A percentile compares a stretch with the other conserved stretches of the same genome.
These are phyloP conservation scores for Torymus aiolomorphi DNA, from an alignment of 2,888 invertebrate species.

Conservation along the genomic window DNA sequence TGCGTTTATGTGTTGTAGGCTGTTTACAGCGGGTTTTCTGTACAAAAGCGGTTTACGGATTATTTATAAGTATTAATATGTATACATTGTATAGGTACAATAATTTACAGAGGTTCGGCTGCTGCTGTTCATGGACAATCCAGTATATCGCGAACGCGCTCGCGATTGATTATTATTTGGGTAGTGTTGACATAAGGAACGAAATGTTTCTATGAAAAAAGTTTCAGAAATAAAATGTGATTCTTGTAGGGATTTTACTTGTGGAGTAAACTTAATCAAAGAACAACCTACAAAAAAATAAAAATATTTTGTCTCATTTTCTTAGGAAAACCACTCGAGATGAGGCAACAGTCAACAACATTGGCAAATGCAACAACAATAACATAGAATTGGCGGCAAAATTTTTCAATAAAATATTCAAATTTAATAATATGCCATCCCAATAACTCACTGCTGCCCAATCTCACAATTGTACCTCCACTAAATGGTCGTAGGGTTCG, in stretches of 20 bases:
- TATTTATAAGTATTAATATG: constrained; percentile 26
- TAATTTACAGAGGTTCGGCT: constrained; percentile 22
- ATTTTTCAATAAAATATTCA: too few species aligned
- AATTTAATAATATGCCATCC: neutral
- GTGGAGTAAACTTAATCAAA: too few species aligned
- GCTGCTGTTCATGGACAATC: constrained; percentile 13
- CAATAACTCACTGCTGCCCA: constrained; percentile 26
- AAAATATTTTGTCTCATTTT: constrained; percentile 11
- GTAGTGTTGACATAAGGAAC: too few species aligned
- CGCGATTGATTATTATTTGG: neutral
- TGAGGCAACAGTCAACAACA: constrained; percentile 15
- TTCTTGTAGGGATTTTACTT: too few species aligned
- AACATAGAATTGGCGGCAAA: too few species aligned
- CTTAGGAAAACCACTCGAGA: constrained; percentile 25
- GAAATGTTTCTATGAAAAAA: too few species aligned
- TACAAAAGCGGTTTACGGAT: constrained; percentile 39
- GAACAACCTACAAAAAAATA: too few species aligned
- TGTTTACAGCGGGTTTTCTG: neutral
- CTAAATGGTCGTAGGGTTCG: neutral
- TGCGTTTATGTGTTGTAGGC: too few species aligned
- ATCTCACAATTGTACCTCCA: neutral
- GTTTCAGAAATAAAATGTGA: too few species aligned
- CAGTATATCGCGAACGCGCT: constrained; percentile 15
- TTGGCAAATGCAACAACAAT: neutral
- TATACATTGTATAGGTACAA: constrained; percentile 26